Percentiles rank a stretch among this genome's conserved stretches.
Evolutionary conservation across 92 coral and sea anemone species (phyloP).

Genomic region (Anthopleura xanthogrammica): DNA sequence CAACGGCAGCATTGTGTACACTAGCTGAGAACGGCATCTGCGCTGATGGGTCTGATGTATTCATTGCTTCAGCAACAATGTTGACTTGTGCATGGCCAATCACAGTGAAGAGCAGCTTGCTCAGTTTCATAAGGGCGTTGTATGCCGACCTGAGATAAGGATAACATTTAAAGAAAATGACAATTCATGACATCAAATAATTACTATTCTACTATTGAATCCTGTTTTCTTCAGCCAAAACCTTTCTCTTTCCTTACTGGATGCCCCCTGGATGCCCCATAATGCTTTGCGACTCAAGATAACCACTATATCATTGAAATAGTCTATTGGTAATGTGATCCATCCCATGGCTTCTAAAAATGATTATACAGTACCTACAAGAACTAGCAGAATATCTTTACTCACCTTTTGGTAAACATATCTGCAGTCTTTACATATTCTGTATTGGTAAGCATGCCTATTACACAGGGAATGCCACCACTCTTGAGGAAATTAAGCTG

Average conservation of each 20-base stretch:
- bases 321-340: too few relatives aligned
- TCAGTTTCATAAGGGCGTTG: constrained; percentile 75
- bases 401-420: constrained; percentile 76
- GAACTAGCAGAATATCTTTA: not conserved
- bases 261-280: too few relatives aligned
- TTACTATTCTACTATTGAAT: too few relatives aligned
- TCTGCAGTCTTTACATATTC: constrained; percentile 88
- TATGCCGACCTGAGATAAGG: constrained; percentile 70
- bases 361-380: not conserved
- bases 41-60: constrained; percentile 63
- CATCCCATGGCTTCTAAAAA: not conserved
- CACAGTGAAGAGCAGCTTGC: constrained; percentile 83
- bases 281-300: too few relatives aligned
- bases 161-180: not conserved
- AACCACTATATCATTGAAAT: too few relatives aligned
- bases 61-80: constrained; percentile 95
- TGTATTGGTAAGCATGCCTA: constrained; percentile 82
- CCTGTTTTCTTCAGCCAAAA: too few relatives aligned
- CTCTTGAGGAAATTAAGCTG: constrained; percentile 88
- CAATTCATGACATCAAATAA: too few relatives aligned
- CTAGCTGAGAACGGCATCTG: constrained; percentile 70
- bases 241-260: too few relatives aligned
- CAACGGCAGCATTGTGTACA: constrained; percentile 92
- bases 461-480: constrained; percentile 88
- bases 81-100: constrained; percentile 94